phyloP scores from a whole-genome alignment of 2,888 invertebrate species.

The Drosophila rellima region DNA sequence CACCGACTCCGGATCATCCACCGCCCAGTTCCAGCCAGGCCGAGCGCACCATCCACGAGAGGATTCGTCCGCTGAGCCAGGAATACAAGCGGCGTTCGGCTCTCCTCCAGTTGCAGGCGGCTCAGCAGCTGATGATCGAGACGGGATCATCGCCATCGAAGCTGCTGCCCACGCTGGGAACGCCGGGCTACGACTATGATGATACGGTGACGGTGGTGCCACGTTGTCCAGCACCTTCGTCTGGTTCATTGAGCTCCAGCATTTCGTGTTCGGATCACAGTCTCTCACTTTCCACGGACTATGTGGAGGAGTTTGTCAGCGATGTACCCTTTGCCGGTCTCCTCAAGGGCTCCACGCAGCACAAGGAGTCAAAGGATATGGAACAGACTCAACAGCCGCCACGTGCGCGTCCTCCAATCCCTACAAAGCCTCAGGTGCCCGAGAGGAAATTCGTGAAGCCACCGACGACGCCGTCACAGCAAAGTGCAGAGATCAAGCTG shows the following conservation, averaged over 20 bases:
- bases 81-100: constrained; percentile 87
- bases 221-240: constrained; percentile 82
- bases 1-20: constrained; percentile 97
- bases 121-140: constrained; percentile 77
- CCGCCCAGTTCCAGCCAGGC: constrained; percentile 96
- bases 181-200: constrained; percentile 77
- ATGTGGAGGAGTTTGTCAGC: constrained; percentile 93
- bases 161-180: constrained; percentile 63
- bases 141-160: constrained; percentile 80
- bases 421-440: constrained; percentile 74
- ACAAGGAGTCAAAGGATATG: constrained; percentile 44
- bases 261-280: constrained; percentile 92
- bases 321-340: constrained; percentile 94
- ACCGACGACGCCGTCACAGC: constrained; percentile 60
- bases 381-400: constrained; percentile 34
- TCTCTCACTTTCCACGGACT: constrained; percentile 89
- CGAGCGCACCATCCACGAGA: constrained; percentile 94
- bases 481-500: constrained; percentile 43
- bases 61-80: constrained; percentile 95
- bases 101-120: constrained; percentile 75
- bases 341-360: constrained; percentile 91
- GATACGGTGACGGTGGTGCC: constrained; percentile 80
- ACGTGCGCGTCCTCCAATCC: constrained; percentile 74
- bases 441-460: constrained; percentile 76
- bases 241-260: constrained; percentile 91